Base-by-base conservation (phyloP, 2,113 vertebrate genomes). In the Cygnus atratus region DNA sequence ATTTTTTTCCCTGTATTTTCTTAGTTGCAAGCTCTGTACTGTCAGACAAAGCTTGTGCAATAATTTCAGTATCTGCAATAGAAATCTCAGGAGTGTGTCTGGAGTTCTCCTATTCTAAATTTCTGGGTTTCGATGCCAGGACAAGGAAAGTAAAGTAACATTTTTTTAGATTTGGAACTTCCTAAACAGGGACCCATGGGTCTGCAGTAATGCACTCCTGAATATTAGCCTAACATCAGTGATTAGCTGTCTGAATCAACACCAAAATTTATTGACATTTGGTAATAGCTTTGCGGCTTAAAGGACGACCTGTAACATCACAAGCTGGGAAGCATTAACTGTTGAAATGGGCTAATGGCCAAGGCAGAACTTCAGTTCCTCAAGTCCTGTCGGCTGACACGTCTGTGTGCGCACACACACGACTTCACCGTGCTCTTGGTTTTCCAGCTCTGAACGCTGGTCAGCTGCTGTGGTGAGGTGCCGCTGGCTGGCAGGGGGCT, bases 331-430 rank as follows among this genome's bases (percentile, higher is more conserved):
- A n/a, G 76, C 68, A 24, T 5, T 35, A 28, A 11, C 41, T 17
- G 58, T 48, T 65, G 58, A 29, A 24, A 10, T 2, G 8, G 59
- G 75, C 67, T 29, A 2, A 21, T 0, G 14, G 77, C 68, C 37
- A 4, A 3, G 26, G 46, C 26, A 39, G 44, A 54, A 43, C 52
- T 17, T 6, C 3, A 31, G 13, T 52, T 33, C 50, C 33, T 28
- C 31, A 13, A 5, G 11, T 4, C 0, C 11, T 7, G 11, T 3
- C 6, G 15, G 9, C 14, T 7, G 28, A 3, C 0, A 0, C 2
- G 11, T 15, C 6, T 19, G 24, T 7, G 35, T 2, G n/a, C n/a
- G 3, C 29, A 14, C 6, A 10, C 12, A 5, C n/a, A 12, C 8
- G 33, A 12, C 33, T 10, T 3, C 26, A 48, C 28, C 21, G 7